A percentile compares a stretch with the other conserved stretches of the same genome.
Conservation (phyloP, 2,888 invertebrate species). For the Clitarchus hookeri region DNA sequence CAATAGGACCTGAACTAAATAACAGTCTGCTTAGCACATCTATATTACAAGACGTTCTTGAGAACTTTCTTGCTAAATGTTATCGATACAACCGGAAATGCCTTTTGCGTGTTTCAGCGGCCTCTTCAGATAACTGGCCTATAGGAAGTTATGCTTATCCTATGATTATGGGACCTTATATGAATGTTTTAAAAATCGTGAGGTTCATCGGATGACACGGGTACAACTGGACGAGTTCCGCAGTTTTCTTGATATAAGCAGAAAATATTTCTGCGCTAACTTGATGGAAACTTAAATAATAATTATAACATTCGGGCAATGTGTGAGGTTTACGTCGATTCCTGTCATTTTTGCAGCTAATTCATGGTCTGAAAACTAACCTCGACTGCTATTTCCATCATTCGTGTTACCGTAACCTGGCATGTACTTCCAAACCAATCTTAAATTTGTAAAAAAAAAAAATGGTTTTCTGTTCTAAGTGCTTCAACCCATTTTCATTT, state of each 20-base stretch:
- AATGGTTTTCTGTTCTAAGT: not conserved
- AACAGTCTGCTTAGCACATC: constrained; percentile 7
- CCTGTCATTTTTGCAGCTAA: constrained; percentile 8
- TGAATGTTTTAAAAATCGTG: not conserved
- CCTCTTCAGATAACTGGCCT: not conserved
- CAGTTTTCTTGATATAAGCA: not conserved
- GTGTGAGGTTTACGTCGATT: not conserved
- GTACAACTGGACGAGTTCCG: not conserved
- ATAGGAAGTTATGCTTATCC: not conserved
- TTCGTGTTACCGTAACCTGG: not conserved
- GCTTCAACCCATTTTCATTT: not conserved
- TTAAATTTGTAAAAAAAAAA: not conserved
- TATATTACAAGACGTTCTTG: not conserved
- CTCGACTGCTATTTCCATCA: not conserved
- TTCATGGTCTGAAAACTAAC: not conserved
- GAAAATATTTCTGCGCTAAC: not conserved
- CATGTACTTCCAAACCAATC: not conserved
- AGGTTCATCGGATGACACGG: not conserved
- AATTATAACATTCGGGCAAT: not conserved
- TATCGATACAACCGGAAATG: not conserved
- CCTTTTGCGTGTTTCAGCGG: not conserved
- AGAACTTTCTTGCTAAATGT: not conserved
- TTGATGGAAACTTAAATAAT: not conserved
- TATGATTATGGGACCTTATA: not conserved
- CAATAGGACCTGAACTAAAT: not conserved